These are phyloP conservation scores for Trachelus stipa DNA, from an alignment of 2,888 invertebrate species.

Conservation along the genomic window DNA sequence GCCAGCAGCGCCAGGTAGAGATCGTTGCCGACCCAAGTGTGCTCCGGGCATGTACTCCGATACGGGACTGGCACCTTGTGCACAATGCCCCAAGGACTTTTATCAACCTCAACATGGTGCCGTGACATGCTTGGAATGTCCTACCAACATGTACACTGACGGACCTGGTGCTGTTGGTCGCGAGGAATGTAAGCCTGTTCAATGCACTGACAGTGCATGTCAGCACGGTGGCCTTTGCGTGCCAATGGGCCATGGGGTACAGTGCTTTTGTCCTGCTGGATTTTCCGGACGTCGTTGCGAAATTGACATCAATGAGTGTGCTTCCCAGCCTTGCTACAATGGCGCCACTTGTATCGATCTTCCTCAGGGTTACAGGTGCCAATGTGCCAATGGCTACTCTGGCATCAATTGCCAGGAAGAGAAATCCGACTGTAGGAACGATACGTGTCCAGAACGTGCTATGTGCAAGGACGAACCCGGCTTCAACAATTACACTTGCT, in stretches of 20 bases:
- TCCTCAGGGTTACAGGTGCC: slow-evolving; percentile 92
- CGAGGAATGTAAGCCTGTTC: slow-evolving; percentile 88
- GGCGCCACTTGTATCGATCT: slow-evolving; percentile 91
- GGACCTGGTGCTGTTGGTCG: slow-evolving; percentile 82
- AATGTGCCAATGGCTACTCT: slow-evolving; percentile 87
- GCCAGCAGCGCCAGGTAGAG: slow-evolving; percentile 87
- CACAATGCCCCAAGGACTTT: slow-evolving; percentile 91
- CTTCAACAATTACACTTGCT: slow-evolving; percentile 88
- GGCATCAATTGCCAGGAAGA: slow-evolving; percentile 97
- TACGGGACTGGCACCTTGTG: slow-evolving; percentile 93
- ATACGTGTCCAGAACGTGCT: slow-evolving; percentile 94
- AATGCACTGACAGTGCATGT: slow-evolving; percentile 88
- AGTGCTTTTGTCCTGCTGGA: slow-evolving; percentile 94
- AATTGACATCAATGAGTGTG: slow-evolving; percentile 94
- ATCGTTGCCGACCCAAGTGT: slow-evolving; percentile 89
- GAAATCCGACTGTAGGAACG: slow-evolving; percentile 86
- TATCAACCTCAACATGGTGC: slow-evolving; percentile 90
- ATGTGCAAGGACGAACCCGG: slow-evolving; percentile 97
- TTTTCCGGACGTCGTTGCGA: slow-evolving; percentile 95
- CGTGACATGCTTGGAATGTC: slow-evolving; percentile 89
- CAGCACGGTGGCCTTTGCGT: slow-evolving; percentile 93
- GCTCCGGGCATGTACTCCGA: slow-evolving; percentile 90
- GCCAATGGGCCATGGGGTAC: slow-evolving; percentile 88
- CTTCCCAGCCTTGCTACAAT: slow-evolving; percentile 93
- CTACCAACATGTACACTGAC: slow-evolving; percentile 89